Evolutionary conservation across 2,113 vertebrate genomes (phyloP).

Genomic region (Clarias macrocephalus): DNA sequence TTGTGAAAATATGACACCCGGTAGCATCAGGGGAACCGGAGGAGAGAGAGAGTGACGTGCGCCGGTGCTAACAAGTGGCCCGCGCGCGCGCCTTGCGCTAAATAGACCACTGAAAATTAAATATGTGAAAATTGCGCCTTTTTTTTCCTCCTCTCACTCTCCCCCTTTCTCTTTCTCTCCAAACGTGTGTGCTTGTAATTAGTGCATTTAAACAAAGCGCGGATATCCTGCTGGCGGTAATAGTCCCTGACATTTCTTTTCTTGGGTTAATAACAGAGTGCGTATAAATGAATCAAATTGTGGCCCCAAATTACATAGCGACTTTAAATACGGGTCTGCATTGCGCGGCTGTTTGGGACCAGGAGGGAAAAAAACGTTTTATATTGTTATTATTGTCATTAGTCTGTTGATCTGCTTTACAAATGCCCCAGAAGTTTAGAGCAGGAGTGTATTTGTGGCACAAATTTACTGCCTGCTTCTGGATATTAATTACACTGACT

Average conservation of each 20-base stretch:
- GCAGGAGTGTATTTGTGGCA: conserved; percentile 54
- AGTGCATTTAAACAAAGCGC: conserved; percentile 82
- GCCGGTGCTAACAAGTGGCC: conserved; percentile 65
- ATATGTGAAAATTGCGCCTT: conserved; percentile 73
- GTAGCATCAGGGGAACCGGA: conserved; percentile 52
- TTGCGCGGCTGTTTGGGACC: conserved; percentile 77
- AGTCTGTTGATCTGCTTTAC: conserved; percentile 69
- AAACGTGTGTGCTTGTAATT: conserved; percentile 77
- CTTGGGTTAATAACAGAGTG: conserved; percentile 82
- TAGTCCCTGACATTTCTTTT: conserved; percentile 80
- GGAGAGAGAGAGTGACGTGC: conserved; percentile 57
- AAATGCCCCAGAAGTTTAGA: conserved; percentile 72
- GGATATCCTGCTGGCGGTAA: conserved; percentile 81
- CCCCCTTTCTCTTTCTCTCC: background rate
- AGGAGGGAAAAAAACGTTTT: conserved; percentile 66
- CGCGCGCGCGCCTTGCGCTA: conserved; percentile 65
- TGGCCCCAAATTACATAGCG: conserved; percentile 81
- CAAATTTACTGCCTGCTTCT: conserved; percentile 24
- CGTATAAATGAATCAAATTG: conserved; percentile 83
- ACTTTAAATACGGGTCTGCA: conserved; percentile 79
- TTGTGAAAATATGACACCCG: conserved; percentile 66
- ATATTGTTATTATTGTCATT: conserved; percentile 79
- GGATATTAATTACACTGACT: conserved; percentile 38
- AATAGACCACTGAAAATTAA: conserved; percentile 63
- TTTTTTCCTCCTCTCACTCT: conserved; percentile 36